phyloP scores from a whole-genome alignment of 1,140 invertebrate genomes.

The Drosophila teissieri region DNA sequence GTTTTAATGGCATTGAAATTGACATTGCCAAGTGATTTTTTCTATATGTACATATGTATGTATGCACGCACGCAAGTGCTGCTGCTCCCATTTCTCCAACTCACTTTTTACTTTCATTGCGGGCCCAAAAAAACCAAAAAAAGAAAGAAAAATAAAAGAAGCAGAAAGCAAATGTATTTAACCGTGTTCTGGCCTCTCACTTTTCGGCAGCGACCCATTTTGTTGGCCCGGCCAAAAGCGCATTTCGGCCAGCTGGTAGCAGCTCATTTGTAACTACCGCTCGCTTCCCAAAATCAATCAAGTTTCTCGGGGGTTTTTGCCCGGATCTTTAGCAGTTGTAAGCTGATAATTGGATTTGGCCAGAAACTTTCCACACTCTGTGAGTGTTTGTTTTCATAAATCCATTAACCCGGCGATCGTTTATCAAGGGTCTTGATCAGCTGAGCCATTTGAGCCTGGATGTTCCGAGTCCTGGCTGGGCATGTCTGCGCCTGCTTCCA shows the following conservation, averaged over 20 bases:
- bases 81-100: conserved; percentile 35
- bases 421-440: conserved; percentile 28
- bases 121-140: not conserved
- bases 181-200: conserved; percentile 36
- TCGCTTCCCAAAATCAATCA: conserved; percentile 13
- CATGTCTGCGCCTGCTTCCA: conserved; percentile 30
- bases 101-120: conserved; percentile 36
- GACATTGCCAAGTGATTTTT: conserved; percentile 39
- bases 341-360: conserved; percentile 31
- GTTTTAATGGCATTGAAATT: conserved; percentile 74
- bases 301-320: not conserved
- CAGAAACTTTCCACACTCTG: conserved; percentile 29
- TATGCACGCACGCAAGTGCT: conserved; percentile 46
- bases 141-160: not conserved
- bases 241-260: conserved; percentile 36
- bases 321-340: not conserved
- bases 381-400: conserved; percentile 14
- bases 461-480: conserved; percentile 32
- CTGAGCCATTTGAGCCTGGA: conserved; percentile 22
- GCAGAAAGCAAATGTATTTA: conserved; percentile 7
- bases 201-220: conserved; percentile 46
- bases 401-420: conserved; percentile 23
- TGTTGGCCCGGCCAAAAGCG: conserved; percentile 12
- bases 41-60: not conserved
- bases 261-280: conserved; percentile 2